Evolutionary conservation across 2,797 vertebrate genomes (phyloP).

Genomic region (Coluber constrictor): DNA sequence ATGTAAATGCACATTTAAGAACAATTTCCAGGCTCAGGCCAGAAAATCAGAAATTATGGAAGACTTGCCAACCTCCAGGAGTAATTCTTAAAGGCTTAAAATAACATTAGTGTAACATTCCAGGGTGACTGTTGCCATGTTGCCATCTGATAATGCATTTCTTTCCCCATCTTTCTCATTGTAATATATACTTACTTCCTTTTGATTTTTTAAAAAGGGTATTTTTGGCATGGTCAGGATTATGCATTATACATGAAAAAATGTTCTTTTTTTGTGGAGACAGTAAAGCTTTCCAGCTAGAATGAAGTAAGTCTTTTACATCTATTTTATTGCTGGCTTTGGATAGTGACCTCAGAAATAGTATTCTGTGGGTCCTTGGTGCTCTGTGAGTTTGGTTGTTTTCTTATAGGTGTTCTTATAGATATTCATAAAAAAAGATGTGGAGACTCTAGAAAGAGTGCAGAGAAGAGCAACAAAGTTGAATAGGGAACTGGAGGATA

Average conservation of each 20-base stretch:
- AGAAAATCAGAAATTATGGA: background rate
- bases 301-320: background rate
- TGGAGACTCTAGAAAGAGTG: background rate
- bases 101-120: background rate
- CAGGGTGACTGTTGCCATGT: background rate
- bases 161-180: background rate
- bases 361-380: background rate
- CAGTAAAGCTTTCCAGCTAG: background rate
- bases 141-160: background rate
- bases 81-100: background rate
- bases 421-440: background rate
- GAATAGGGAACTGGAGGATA: background rate
- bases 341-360: background rate
- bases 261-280: background rate
- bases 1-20: background rate
- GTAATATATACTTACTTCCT: background rate
- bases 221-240: background rate
- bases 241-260: background rate
- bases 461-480: background rate
- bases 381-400: background rate
- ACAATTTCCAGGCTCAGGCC: background rate
- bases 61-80: background rate
- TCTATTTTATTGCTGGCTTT: background rate
- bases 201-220: background rate
- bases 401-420: background rate